Evolutionary conservation across 2,113 vertebrate species (phyloP).

Genomic region (Percina caprodes): DNA sequence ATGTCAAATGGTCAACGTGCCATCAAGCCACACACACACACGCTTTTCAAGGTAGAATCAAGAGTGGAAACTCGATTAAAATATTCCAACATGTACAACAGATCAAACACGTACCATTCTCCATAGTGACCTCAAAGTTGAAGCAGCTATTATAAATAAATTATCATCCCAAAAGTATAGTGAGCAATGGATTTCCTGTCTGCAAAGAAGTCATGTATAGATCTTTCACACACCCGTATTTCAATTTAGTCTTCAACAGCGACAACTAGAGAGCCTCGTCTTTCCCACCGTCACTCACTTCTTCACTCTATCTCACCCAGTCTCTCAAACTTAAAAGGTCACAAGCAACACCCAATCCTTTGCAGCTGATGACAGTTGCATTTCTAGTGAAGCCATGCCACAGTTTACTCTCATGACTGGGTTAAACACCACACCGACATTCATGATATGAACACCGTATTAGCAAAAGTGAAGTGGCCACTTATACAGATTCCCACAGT

Average conservation of each 20-base stretch:
- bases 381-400: slow-evolving; percentile 17
- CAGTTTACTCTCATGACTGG: neutral
- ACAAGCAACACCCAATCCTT: slow-evolving; percentile 69
- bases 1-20: slow-evolving; percentile 21
- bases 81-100: neutral
- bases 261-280: slow-evolving; percentile 14
- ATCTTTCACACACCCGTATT: neutral
- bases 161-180: neutral
- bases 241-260: slow-evolving; percentile 1
- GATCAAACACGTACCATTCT: slow-evolving; percentile 46
- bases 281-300: slow-evolving; percentile 23
- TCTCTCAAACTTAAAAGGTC: slow-evolving; percentile 66
- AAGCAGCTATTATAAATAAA: neutral
- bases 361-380: slow-evolving; percentile 54
- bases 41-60: neutral
- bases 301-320: neutral
- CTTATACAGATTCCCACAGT: neutral
- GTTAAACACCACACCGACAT: neutral
- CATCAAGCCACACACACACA: neutral
- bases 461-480: neutral
- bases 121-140: slow-evolving; percentile 40
- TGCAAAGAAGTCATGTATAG: neutral
- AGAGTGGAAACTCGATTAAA: neutral
- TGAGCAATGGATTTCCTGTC: neutral
- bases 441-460: neutral